Evolutionary conservation across 2,113 vertebrate genomes (phyloP).

Genomic region (Todiramphus saurophagus): DNA sequence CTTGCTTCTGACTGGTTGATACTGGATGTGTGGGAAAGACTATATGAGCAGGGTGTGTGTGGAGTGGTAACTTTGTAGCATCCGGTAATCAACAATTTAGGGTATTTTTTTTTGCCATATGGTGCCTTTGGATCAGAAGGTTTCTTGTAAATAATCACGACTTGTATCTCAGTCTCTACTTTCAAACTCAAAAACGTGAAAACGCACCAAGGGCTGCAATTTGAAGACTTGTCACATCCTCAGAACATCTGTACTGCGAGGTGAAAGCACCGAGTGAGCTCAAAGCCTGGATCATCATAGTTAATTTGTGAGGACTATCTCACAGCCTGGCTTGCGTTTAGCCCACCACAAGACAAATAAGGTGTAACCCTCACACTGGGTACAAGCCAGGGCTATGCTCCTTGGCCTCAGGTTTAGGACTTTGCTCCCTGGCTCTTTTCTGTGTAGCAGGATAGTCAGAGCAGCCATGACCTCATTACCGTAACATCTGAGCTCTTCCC

Average conservation of each 20-base stretch:
- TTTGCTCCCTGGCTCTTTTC: not conserved
- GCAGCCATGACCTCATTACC: not conserved
- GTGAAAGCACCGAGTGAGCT: not conserved
- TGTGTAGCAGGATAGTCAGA: not conserved
- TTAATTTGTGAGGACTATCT: too few species aligned
- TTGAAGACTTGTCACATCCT: not conserved
- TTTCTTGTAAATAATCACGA: not conserved
- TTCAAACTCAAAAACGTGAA: not conserved
- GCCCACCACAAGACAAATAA: not conserved
- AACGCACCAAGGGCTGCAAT: not conserved
- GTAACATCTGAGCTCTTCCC: not conserved
- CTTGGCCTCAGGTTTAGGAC: not conserved
- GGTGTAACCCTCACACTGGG: not conserved
- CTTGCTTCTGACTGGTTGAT: not conserved
- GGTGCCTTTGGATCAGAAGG: not conserved
- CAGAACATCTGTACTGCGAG: not conserved
- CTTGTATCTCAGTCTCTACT: not conserved
- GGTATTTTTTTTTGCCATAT: not conserved
- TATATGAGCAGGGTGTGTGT: not conserved
- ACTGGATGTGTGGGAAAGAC: not conserved
- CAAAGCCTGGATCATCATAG: not conserved
- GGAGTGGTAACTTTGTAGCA: not conserved
- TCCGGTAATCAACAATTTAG: not conserved
- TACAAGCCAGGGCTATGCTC: not conserved
- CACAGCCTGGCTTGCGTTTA: not conserved